phyloP scores from a whole-genome alignment of 2,113 vertebrate genomes.

The Macrotus californicus region DNA sequence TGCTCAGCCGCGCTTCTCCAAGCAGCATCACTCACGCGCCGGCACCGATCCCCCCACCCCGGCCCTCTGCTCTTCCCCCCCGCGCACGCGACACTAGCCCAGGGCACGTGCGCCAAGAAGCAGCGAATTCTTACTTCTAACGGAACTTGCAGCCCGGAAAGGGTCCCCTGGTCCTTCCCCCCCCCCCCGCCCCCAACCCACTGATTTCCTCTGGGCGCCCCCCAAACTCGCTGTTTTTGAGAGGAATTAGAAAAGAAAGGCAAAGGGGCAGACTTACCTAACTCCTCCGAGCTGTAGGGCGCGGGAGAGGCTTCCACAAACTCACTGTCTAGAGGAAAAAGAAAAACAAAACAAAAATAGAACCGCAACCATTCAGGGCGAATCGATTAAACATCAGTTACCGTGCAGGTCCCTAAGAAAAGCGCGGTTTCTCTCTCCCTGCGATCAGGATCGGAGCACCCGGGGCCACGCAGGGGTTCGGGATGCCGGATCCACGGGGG shows the following conservation, averaged over 20 bases:
- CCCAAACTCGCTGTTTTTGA: not conserved
- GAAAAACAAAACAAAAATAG: constrained; percentile 25
- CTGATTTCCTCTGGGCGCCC: not conserved
- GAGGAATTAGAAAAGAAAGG: not conserved
- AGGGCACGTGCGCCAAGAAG: fast-evolving
- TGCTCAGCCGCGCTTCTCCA: not conserved
- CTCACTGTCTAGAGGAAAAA: constrained; percentile 77
- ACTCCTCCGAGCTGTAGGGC: constrained; percentile 74
- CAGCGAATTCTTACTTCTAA: not conserved
- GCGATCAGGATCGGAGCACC: not conserved
- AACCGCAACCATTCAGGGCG: constrained; percentile 27
- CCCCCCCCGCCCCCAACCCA: no score
- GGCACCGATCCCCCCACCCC: no score
- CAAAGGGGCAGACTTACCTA: constrained; percentile 76
- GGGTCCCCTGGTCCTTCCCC: not conserved
- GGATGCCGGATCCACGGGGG: not conserved
- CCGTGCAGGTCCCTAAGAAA: not conserved
- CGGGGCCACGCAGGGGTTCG: not conserved
- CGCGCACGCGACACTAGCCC: no score
- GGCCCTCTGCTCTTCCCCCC: not conserved
- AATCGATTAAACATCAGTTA: not conserved
- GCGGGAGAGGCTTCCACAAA: constrained; percentile 68
- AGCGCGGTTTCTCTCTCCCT: not conserved
- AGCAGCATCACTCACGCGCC: not conserved
- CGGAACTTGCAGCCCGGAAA: fast-evolving